phyloP scores from a whole-genome alignment of 2,888 invertebrate species.

The Halocaridina rubra region DNA sequence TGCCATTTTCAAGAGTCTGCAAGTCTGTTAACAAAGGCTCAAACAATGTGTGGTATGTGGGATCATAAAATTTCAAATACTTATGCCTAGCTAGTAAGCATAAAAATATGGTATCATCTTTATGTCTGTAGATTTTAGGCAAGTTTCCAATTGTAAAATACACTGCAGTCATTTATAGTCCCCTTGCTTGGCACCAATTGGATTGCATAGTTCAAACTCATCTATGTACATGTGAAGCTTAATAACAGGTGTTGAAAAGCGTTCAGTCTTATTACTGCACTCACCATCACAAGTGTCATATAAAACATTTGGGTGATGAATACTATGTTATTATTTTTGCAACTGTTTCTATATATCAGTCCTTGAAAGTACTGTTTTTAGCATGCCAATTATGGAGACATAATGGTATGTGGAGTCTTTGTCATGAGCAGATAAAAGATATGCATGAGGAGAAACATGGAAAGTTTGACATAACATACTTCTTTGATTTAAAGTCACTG shows the following conservation, averaged over 20 bases:
- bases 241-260: neutral
- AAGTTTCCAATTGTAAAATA: neutral
- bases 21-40: constrained; percentile 10
- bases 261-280: neutral
- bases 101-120: neutral
- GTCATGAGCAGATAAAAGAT: neutral
- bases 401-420: neutral
- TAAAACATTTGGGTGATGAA: neutral
- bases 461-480: neutral
- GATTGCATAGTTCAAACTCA: constrained; percentile 6
- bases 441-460: neutral
- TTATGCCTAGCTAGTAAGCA: neutral
- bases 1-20: constrained; percentile 5
- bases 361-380: neutral
- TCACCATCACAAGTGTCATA: constrained; percentile 9
- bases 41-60: constrained; percentile 4
- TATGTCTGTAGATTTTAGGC: neutral
- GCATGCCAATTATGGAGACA: neutral
- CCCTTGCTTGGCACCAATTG: neutral
- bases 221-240: neutral
- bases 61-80: neutral
- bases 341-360: neutral
- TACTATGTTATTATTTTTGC: neutral
- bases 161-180: neutral
- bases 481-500: neutral